Evolutionary conservation across 2,113 vertebrate species (phyloP).

Genomic region (Porphyrio hochstetteri): DNA sequence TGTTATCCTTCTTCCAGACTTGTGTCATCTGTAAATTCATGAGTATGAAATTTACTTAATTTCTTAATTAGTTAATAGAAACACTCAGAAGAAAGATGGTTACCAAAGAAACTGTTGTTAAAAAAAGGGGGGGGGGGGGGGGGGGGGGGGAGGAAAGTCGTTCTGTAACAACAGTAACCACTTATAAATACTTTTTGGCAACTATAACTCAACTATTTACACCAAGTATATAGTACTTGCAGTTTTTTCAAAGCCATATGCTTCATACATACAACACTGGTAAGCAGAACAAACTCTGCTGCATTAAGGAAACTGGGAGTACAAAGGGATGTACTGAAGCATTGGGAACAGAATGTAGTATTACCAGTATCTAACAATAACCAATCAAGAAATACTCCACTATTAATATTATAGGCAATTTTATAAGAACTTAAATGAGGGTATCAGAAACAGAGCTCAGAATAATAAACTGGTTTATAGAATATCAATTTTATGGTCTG

Average conservation of each 20-base stretch:
- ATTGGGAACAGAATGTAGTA: neutral
- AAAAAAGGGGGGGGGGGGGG: neutral
- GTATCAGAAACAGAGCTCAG: neutral
- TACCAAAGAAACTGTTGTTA: neutral
- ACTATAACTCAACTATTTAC: neutral
- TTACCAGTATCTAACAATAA: neutral
- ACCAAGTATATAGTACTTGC: neutral
- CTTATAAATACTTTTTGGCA: neutral
- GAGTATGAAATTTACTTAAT: neutral
- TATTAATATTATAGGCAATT: neutral
- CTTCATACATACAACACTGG: neutral
- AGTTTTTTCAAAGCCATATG: neutral
- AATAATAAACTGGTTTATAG: neutral
- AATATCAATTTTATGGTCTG: neutral
- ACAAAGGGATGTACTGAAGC: neutral
- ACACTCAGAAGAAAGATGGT: neutral
- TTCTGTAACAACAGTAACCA: neutral
- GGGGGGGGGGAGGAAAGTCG: too few species aligned
- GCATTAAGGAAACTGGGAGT: neutral
- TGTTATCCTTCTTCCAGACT: neutral
- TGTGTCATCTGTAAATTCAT: neutral
- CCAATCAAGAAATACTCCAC: neutral
- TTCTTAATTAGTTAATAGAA: neutral
- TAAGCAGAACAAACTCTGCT: neutral
- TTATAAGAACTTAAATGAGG: neutral